These are phyloP conservation scores for Philopotamus ludificatus DNA, from an alignment of 1,140 invertebrate species.

Conservation along the genomic window DNA sequence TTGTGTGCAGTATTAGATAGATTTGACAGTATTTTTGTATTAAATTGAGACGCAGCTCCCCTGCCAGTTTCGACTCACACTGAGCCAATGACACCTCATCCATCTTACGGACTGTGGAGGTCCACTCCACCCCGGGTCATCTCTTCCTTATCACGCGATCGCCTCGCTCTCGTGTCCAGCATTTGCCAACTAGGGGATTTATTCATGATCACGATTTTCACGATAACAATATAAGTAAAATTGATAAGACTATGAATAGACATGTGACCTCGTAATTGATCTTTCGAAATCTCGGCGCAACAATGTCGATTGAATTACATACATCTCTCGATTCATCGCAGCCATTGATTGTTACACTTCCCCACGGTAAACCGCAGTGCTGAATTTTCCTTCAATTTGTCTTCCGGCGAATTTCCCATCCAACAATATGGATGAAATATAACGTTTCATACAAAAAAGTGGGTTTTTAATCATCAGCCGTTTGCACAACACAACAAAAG, in stretches of 20 bases:
- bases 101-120: conserved; percentile 3
- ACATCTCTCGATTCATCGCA: not conserved
- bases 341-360: not conserved
- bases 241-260: too few species aligned
- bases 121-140: not conserved
- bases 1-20: too few species aligned
- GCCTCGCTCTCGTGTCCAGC: not conserved
- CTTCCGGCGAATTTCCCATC: not conserved
- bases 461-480: not conserved
- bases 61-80: not conserved
- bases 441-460: not conserved
- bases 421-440: not conserved
- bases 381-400: not conserved
- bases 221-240: too few species aligned
- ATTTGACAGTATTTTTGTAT: too few species aligned
- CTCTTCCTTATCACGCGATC: conserved; percentile 18
- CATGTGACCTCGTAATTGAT: too few species aligned
- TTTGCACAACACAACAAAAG: not conserved
- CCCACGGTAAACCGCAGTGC: not conserved
- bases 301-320: not conserved
- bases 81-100: conserved; percentile 10
- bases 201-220: not conserved
- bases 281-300: too few species aligned
- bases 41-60: too few species aligned
- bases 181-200: not conserved